A percentile compares a stretch with the other conserved stretches of the same genome.
Evolutionary conservation across 2,888 invertebrate genomes (phyloP).

Genomic region (Calameuta idolon): DNA sequence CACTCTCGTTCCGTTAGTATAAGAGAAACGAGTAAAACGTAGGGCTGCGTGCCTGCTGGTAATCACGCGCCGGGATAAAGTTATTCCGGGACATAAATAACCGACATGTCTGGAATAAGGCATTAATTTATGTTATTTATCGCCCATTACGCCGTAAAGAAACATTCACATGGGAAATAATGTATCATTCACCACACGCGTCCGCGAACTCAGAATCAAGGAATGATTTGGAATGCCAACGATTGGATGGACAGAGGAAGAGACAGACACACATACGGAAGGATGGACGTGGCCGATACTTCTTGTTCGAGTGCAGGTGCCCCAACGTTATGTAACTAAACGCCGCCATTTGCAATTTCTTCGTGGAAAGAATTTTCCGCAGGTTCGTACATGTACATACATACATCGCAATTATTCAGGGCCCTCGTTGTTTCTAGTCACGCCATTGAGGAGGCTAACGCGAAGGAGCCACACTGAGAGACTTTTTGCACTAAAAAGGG

Average conservation of each 20-base stretch:
- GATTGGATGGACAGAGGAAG: conserved; percentile 2
- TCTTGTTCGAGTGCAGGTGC: conserved; percentile 29
- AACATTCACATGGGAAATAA: conserved; percentile 65
- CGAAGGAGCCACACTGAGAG: background rate
- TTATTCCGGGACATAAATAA: conserved; percentile 66
- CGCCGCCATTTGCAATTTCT: background rate
- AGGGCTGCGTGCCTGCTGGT: conserved; percentile 64
- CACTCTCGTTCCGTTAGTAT: background rate
- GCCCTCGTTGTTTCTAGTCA: conserved; percentile 34
- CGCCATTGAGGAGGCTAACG: conserved; percentile 48
- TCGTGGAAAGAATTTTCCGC: conserved; percentile 7
- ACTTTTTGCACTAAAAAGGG: conserved; percentile 5
- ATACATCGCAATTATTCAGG: conserved; percentile 26
- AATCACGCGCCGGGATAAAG: conserved; percentile 65
- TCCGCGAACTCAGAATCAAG: conserved; percentile 52
- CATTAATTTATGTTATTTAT: conserved; percentile 67
- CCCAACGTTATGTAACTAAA: conserved; percentile 21
- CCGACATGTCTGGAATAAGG: conserved; percentile 64
- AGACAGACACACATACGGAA: background rate
- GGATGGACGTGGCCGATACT: conserved; percentile 25
- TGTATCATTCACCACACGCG: conserved; percentile 65
- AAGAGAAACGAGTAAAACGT: conserved; percentile 28
- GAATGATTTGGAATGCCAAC: conserved; percentile 58
- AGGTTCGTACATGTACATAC: conserved; percentile 23
- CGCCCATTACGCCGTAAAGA: conserved; percentile 65